Conservation (phyloP, 2,113 vertebrate species). For the Leuciscus idus region DNA sequence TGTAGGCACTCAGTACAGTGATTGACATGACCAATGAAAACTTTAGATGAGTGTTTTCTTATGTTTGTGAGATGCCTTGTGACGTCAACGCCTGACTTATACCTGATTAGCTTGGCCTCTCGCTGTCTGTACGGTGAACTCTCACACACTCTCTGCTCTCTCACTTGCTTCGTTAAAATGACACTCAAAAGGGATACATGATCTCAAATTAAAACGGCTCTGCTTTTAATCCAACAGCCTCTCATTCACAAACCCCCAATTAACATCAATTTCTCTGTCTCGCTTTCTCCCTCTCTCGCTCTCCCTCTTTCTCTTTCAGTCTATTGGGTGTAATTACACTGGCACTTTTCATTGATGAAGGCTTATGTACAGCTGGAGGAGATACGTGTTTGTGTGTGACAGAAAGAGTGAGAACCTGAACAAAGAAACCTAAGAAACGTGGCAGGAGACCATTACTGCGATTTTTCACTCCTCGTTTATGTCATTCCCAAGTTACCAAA, state of each 20-base stretch:
- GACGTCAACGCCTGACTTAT: not conserved
- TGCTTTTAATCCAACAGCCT: constrained; percentile 50
- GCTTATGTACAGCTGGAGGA: constrained; percentile 49
- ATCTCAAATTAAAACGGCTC: constrained; percentile 54
- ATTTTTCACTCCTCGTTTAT: not conserved
- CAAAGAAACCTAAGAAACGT: constrained; percentile 12
- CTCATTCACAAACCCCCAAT: constrained; percentile 54
- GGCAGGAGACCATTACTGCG: not conserved
- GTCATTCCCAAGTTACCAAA: not conserved
- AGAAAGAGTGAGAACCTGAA: constrained; percentile 11
- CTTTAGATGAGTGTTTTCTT: not conserved
- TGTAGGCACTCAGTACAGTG: no score
- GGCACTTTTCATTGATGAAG: constrained; percentile 56
- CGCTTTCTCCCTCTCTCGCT: constrained; percentile 7
- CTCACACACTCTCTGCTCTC: not conserved
- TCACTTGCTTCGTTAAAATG: constrained; percentile 42
- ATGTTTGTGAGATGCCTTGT: not conserved
- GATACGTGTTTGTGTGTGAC: constrained; percentile 42
- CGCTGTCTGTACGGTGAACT: constrained; percentile 21
- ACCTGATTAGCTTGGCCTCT: not conserved
- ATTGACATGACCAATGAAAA: no score
- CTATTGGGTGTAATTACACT: constrained; percentile 61
- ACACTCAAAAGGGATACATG: constrained; percentile 49
- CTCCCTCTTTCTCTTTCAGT: constrained; percentile 10
- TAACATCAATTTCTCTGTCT: constrained; percentile 50